Conservation (phyloP, 2,113 vertebrate species). For the Gila orcuttii region DNA sequence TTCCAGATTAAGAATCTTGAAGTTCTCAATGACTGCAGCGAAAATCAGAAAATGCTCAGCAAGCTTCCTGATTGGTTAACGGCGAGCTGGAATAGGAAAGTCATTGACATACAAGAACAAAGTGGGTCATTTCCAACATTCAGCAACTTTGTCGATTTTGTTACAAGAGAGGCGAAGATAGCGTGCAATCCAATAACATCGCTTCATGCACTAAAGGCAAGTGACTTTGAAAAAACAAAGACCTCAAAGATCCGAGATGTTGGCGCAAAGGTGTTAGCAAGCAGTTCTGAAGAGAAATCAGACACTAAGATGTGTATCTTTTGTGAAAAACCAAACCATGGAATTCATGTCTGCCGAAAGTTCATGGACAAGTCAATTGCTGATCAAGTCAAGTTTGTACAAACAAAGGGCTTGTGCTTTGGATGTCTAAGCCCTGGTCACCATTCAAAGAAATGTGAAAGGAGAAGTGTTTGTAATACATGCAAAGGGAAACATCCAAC, state of each 20-base stretch:
- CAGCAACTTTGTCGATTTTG: constrained; percentile 44
- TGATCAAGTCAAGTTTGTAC: constrained; percentile 31
- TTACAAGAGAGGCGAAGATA: constrained; percentile 48
- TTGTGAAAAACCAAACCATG: constrained; percentile 27
- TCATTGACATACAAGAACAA: not conserved
- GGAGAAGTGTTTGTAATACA: constrained; percentile 48
- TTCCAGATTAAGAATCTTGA: not conserved
- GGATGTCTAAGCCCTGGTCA: constrained; percentile 48
- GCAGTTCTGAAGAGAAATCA: constrained; percentile 17
- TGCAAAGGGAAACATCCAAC: not conserved
- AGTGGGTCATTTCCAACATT: constrained; percentile 17
- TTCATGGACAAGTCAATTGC: constrained; percentile 28
- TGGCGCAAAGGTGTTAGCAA: constrained; percentile 41
- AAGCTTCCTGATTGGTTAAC: constrained; percentile 50
- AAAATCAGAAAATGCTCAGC: constrained; percentile 37
- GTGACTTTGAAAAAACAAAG: not conserved
- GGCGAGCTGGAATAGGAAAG: constrained; percentile 49
- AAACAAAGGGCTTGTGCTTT: constrained; percentile 39
- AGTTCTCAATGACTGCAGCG: not conserved
- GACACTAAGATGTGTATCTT: constrained; percentile 19
- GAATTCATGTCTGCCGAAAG: constrained; percentile 39
- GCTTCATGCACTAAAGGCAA: constrained; percentile 34
- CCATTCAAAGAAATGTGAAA: constrained; percentile 53
- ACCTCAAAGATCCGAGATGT: not conserved
- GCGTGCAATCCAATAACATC: constrained; percentile 47